Conservation (phyloP, 2,113 vertebrate species). For the Eubucco bourcierii region DNA sequence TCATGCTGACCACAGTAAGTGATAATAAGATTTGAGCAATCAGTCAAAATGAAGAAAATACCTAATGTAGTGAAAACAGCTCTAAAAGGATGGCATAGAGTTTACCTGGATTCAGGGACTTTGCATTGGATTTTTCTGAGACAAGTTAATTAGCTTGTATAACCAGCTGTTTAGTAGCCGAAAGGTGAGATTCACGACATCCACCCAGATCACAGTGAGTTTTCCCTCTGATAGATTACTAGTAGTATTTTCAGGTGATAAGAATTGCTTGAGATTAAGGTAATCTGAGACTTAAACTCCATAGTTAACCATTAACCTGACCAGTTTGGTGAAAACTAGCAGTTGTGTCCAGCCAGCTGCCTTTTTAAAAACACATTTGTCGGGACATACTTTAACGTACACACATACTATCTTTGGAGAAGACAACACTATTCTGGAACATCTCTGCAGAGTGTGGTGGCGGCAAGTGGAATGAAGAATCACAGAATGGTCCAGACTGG, state of each 20-base stretch:
- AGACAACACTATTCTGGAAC: background rate
- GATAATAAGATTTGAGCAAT: background rate
- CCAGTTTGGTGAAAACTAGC: background rate
- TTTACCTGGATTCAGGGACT: background rate
- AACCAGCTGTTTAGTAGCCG: background rate
- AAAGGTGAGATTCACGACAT: background rate
- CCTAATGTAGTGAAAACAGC: background rate
- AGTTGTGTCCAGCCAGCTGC: background rate
- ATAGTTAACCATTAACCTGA: background rate
- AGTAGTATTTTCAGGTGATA: background rate
- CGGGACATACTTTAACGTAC: background rate
- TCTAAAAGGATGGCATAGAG: background rate
- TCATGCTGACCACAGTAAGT: background rate
- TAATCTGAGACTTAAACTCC: background rate
- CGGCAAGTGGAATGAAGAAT: background rate
- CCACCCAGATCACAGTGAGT: background rate
- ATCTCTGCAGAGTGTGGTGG: background rate
- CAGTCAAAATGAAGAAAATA: background rate
- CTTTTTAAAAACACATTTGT: background rate
- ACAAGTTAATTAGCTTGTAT: background rate
- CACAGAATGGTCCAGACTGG: no score
- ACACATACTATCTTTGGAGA: background rate
- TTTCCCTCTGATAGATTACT: background rate
- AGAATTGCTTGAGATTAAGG: background rate
- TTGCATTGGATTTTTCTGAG: background rate